These are phyloP conservation scores for Heliothis virescens DNA, from an alignment of 1,140 invertebrate genomes.

Conservation along the genomic window DNA sequence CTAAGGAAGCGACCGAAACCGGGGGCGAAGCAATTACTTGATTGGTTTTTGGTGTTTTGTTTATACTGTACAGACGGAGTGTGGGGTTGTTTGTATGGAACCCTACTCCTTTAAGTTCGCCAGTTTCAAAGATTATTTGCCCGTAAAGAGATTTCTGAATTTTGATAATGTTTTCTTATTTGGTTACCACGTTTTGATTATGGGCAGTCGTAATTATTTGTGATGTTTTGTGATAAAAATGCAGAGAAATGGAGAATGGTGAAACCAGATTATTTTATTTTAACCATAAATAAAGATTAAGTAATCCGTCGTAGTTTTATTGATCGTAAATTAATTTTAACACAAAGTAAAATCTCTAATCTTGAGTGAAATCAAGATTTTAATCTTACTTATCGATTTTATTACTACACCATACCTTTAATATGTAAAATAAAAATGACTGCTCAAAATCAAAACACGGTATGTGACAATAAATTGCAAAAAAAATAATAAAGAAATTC, in stretches of 20 bases:
- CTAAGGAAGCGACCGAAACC: constrained; percentile 57
- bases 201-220: neutral
- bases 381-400: neutral
- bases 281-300: constrained; percentile 5
- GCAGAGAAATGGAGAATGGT: neutral
- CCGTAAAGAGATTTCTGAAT: constrained; percentile 46
- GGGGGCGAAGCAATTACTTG: constrained; percentile 61
- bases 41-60: constrained; percentile 63
- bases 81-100: constrained; percentile 44
- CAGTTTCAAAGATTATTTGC: constrained; percentile 49
- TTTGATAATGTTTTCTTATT: constrained; percentile 48
- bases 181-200: constrained; percentile 18
- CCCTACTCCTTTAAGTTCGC: constrained; percentile 20
- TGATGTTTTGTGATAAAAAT: constrained; percentile 3
- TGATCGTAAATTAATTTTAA: constrained; percentile 32
- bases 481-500: neutral
- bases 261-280: too few species aligned
- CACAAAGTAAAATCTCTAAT: neutral
- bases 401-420: neutral
- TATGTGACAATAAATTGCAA: neutral
- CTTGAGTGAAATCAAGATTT: neutral
- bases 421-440: neutral
- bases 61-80: constrained; percentile 1
- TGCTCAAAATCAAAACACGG: neutral
- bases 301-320: constrained; percentile 12